phyloP scores from a whole-genome alignment of 1,140 invertebrate genomes.

The Drosophila azteca region DNA sequence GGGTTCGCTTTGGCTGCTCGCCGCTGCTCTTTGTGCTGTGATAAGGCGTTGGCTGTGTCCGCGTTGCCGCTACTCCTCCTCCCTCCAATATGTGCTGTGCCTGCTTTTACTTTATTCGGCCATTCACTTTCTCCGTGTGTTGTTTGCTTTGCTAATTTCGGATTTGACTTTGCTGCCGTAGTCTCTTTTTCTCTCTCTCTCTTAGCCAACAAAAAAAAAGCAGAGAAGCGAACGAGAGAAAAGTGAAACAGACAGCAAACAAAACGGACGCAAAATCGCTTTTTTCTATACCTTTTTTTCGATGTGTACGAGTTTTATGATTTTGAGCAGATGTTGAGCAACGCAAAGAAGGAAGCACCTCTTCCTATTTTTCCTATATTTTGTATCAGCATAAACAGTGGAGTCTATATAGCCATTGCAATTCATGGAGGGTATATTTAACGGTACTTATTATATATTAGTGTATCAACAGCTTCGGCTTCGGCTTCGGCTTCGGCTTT shows the following conservation, averaged over 20 bases:
- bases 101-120: conserved; percentile 74
- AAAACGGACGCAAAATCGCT: conserved; percentile 29
- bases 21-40: not conserved
- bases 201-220: conserved; percentile 1
- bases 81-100: conserved; percentile 17
- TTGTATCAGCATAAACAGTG: not conserved
- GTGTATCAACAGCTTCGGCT: not conserved
- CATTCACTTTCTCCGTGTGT: conserved; percentile 76
- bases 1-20: too few species aligned
- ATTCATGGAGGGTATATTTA: too few species aligned
- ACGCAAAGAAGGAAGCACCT: too few species aligned
- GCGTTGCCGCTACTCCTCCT: conserved; percentile 9
- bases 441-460: too few species aligned
- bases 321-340: too few species aligned
- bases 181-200: conserved; percentile 10
- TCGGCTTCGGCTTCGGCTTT: not conserved
- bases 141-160: conserved; percentile 79
- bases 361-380: too few species aligned
- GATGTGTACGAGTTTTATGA: not conserved
- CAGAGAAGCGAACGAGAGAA: conserved; percentile 15
- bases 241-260: conserved; percentile 63
- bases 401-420: too few species aligned
- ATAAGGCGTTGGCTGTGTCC: conserved; percentile 67
- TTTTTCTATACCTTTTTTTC: conserved; percentile 5
- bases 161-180: conserved; percentile 40